Evolutionary conservation across 2,113 vertebrate species (phyloP), one percentile per base, ranked within the genome.

Genomic region (Gopherus flavomarginatus): DNA sequence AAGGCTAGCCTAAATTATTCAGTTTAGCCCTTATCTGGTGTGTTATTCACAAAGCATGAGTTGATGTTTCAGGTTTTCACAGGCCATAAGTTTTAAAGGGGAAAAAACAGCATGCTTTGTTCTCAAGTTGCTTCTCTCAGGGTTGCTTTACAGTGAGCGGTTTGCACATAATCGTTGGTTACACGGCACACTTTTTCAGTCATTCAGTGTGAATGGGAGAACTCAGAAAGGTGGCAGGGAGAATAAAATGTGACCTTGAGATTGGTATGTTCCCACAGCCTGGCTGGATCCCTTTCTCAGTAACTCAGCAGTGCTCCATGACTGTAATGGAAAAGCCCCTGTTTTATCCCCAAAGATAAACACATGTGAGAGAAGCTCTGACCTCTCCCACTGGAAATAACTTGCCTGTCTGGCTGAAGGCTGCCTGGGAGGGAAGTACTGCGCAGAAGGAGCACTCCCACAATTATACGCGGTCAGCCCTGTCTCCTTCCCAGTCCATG

Each of bases 321-420:
- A 89, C 90, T 90, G 86, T 95, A 94, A 94, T 65, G 96, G 92
- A 93, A 95, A 85, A 54, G 81, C 72, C 44, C 82, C 5, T 29
- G 42, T 52, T 96, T 96, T 97, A 89, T 94, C 90, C 94, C 77
- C 82, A 79, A 4, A 26, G 82, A 0, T 0, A 95, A 95, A 89
- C 62, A 89, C 7, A 35, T 38, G 44, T 83, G 89, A 94, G 57
- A 80, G 89, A 88, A 8, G 31, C 57, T 94, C 85, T 91, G 90
- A 93, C 47, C 75, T 90, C 72, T 92, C 57, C 78, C 57, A 22
- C 12, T 90, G 89, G 44, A 85, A 83, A 75, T 22, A 75, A 90
- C 89, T 94, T 94, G 49, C 84, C 93, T 92, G 49, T 53, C 38
- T 94, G 10, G 56, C 72, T 94, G 81, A 95, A 89, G 77, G 52